Percentiles rank a stretch among this genome's conserved stretches.
Evolutionary conservation across 2,888 invertebrate genomes (phyloP).

Genomic region (Ptychoptera albimana): DNA sequence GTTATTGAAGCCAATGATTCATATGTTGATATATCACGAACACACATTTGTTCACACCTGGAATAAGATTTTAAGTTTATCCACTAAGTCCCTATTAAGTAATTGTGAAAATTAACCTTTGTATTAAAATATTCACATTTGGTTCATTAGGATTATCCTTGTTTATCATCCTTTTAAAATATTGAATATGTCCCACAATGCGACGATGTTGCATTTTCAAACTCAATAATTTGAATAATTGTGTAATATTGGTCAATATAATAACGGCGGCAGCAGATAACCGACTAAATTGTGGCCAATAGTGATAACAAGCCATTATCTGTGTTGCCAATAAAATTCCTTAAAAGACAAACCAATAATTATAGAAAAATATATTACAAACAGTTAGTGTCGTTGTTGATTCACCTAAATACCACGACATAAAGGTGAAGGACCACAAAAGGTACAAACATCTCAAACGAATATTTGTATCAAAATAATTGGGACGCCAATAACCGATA

Average conservation of each 20-base stretch:
- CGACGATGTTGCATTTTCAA: background rate
- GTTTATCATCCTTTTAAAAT: background rate
- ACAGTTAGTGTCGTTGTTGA: too few species aligned
- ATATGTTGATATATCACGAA: background rate
- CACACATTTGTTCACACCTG: background rate
- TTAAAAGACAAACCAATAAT: too few species aligned
- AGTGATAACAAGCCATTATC: background rate
- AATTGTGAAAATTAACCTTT: background rate
- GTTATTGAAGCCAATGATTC: background rate
- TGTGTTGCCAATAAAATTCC: background rate
- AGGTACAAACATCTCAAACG: background rate
- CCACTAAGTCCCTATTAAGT: background rate
- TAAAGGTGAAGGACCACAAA: background rate
- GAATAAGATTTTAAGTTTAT: background rate
- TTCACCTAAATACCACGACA: background rate
- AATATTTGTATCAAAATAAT: background rate
- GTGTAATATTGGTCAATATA: background rate
- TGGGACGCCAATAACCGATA: slow-evolving; percentile 2
- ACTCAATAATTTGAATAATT: background rate
- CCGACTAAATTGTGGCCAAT: background rate
- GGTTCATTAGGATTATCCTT: slow-evolving; percentile 1
- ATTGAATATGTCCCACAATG: background rate
- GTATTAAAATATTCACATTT: background rate
- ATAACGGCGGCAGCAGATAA: background rate
- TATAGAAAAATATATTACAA: too few species aligned